Percentiles rank a stretch among this genome's conserved stretches.
Conservation (phyloP, 2,113 vertebrate species). For the Gymnobelideus leadbeateri region DNA sequence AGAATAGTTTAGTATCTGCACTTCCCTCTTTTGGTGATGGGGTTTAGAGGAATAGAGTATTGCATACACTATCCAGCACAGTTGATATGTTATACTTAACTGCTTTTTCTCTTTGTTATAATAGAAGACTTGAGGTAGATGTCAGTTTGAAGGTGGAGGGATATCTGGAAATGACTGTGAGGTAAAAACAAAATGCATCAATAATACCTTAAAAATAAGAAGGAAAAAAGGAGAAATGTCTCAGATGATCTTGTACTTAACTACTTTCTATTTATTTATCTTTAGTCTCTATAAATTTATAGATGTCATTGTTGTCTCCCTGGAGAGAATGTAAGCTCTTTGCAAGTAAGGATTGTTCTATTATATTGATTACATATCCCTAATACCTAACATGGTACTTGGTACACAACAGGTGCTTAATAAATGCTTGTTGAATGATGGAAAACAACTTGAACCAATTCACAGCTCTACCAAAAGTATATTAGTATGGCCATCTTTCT, state of each 20-base stretch:
- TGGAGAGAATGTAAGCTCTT: background rate
- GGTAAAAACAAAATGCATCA: too few relatives aligned
- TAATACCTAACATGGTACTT: background rate
- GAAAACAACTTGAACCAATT: background rate
- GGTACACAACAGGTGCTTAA: background rate
- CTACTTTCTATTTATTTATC: background rate
- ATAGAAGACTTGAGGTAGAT: too few relatives aligned
- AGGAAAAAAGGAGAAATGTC: background rate
- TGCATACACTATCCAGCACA: too few relatives aligned
- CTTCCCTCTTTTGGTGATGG: too few relatives aligned
- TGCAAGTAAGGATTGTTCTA: background rate
- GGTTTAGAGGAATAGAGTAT: too few relatives aligned
- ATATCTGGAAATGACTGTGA: too few relatives aligned
- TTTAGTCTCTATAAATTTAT: background rate
- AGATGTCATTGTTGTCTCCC: background rate
- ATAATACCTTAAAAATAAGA: too few relatives aligned
- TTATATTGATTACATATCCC: background rate
- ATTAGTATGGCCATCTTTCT: background rate
- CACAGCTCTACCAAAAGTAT: background rate
- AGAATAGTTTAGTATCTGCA: too few relatives aligned
- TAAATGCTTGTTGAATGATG: background rate
- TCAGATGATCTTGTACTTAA: background rate
- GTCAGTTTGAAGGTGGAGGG: too few relatives aligned
- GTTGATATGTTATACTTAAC: too few relatives aligned
- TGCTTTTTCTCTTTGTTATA: too few relatives aligned